These are phyloP conservation scores for Sorex araneus DNA, from an alignment of 2,113 vertebrate species.

Conservation along the genomic window DNA sequence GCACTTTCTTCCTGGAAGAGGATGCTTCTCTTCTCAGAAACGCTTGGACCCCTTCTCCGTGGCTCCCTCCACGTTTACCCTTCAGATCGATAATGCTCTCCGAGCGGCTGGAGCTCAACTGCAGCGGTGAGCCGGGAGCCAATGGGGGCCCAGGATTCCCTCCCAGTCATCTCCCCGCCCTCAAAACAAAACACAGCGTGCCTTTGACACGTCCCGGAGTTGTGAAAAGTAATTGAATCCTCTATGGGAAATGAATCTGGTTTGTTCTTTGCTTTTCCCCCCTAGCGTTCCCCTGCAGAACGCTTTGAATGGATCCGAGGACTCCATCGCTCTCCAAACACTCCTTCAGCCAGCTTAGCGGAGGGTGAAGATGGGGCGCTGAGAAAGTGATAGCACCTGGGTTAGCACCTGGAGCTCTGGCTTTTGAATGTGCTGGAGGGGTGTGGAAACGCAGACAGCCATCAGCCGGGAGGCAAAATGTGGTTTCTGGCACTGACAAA, in stretches of 20 bases:
- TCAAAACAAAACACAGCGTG: slow-evolving; percentile 86
- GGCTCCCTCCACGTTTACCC: slow-evolving; percentile 85
- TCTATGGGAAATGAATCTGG: slow-evolving; percentile 37
- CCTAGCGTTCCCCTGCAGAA: background rate
- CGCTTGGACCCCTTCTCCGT: slow-evolving; percentile 72
- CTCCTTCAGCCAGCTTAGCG: background rate
- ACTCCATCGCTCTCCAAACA: background rate
- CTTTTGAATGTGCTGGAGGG: background rate
- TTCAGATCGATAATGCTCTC: slow-evolving; percentile 87
- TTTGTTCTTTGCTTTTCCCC: background rate
- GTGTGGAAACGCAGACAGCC: background rate
- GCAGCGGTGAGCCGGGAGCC: slow-evolving; percentile 87
- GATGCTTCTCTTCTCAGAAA: slow-evolving; percentile 82
- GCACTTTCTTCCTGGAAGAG: slow-evolving; percentile 86
- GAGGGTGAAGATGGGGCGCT: background rate
- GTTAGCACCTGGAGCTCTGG: background rate
- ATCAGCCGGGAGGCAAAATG: background rate
- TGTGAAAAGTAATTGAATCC: slow-evolving; percentile 87
- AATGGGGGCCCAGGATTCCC: slow-evolving; percentile 88
- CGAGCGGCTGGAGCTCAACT: slow-evolving; percentile 84
- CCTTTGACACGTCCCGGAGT: slow-evolving; percentile 83
- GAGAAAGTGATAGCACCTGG: background rate
- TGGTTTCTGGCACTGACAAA: background rate
- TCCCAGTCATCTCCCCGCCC: slow-evolving; percentile 84
- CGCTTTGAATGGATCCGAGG: background rate